Evolutionary conservation across 2,797 vertebrate genomes (phyloP).

Genomic region (Loriculus beryllinus): DNA sequence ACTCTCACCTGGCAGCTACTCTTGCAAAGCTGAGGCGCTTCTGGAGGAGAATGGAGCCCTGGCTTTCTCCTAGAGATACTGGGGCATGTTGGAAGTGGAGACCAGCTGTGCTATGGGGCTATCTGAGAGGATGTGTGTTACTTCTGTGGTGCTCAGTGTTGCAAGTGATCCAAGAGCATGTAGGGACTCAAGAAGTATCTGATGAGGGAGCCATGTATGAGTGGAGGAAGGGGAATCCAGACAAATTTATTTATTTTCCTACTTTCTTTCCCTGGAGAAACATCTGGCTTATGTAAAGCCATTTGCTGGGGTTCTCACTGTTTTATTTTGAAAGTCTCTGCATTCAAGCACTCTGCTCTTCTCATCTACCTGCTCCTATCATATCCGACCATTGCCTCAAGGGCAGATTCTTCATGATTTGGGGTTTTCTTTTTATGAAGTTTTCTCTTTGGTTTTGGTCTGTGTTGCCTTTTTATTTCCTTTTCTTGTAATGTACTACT

Average conservation of each 20-base stretch:
- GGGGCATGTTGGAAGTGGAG: not conserved
- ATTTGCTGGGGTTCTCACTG: slow-evolving; percentile 11
- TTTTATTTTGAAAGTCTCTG: slow-evolving; percentile 4
- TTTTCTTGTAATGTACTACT: not conserved
- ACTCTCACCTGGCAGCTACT: not conserved
- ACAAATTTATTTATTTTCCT: slow-evolving; percentile 24
- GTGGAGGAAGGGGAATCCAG: not conserved
- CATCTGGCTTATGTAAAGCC: slow-evolving; percentile 55
- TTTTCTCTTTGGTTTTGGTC: slow-evolving; percentile 13
- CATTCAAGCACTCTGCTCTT: not conserved
- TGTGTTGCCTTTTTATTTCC: not conserved
- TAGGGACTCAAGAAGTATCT: not conserved
- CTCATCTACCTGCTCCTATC: not conserved
- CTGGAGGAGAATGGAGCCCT: not conserved
- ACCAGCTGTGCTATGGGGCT: not conserved
- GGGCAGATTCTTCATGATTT: slow-evolving; percentile 26
- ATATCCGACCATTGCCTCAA: slow-evolving; percentile 7
- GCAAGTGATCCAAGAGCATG: not conserved
- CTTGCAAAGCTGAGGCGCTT: not conserved
- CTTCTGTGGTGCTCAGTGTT: not conserved
- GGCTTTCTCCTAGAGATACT: not conserved
- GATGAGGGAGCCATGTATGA: not conserved
- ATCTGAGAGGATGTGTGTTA: no score
- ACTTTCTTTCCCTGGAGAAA: slow-evolving; percentile 28
- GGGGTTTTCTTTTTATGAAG: slow-evolving; percentile 32